These are phyloP conservation scores for Crioceris asparagi DNA, from an alignment of 2,888 invertebrate genomes.

Conservation along the genomic window DNA sequence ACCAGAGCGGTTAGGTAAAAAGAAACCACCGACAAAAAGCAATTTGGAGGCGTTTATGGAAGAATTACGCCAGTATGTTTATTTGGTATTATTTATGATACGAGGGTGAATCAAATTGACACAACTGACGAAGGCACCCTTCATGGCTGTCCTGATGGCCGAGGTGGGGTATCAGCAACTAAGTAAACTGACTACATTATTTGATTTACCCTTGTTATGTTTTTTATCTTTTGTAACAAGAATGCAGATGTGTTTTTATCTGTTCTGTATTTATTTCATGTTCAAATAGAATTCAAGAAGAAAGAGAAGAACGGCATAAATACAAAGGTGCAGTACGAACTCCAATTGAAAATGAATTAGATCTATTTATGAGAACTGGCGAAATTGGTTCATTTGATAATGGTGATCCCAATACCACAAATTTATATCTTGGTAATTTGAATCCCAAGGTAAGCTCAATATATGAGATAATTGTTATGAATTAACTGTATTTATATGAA, in stretches of 20 bases:
- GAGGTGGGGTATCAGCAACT: no score
- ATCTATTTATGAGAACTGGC: constrained; percentile 36
- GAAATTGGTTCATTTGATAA: constrained; percentile 80
- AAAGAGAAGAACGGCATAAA: constrained; percentile 90
- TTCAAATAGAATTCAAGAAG: constrained; percentile 91
- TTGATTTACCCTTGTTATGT: no score
- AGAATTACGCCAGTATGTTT: constrained; percentile 79
- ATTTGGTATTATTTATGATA: no score
- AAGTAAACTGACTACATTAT: no score
- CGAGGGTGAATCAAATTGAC: no score
- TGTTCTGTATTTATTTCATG: no score
- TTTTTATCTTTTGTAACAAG: no score
- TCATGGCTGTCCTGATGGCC: no score
- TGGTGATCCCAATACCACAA: constrained; percentile 96
- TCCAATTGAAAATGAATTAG: constrained; percentile 36
- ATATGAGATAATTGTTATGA: background rate
- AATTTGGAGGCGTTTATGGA: constrained; percentile 98
- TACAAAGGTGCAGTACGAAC: constrained; percentile 64
- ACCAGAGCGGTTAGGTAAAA: constrained; percentile 53
- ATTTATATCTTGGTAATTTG: constrained; percentile 93
- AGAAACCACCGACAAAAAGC: constrained; percentile 76
- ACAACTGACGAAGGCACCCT: no score
- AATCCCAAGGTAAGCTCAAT: constrained; percentile 72
- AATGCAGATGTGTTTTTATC: no score
- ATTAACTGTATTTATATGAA: background rate